Percentiles rank a stretch among this genome's conserved stretches.
Evolutionary conservation across 2,888 invertebrate genomes (phyloP).

Genomic region (Hypselothyrea guttata): DNA sequence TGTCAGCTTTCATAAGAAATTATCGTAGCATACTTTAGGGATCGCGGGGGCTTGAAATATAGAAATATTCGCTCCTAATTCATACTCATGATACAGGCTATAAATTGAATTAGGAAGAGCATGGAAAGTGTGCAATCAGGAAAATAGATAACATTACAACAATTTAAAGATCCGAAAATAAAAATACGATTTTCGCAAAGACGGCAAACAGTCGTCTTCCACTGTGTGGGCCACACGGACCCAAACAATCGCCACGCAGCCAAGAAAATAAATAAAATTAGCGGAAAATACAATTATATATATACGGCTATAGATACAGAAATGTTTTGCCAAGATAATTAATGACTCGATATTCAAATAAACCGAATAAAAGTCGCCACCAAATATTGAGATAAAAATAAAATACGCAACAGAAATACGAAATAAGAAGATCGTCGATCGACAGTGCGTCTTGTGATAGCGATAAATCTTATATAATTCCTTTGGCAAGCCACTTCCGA

Average conservation of each 20-base stretch:
- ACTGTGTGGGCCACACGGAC: slow-evolving; percentile 48
- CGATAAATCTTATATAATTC: slow-evolving; percentile 66
- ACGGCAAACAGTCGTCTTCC: slow-evolving; percentile 58
- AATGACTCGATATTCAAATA: slow-evolving; percentile 46
- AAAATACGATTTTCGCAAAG: slow-evolving; percentile 64
- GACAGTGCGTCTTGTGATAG: slow-evolving; percentile 33
- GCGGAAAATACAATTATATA: slow-evolving; percentile 24
- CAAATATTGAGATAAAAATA: slow-evolving; percentile 27
- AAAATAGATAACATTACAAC: slow-evolving; percentile 34
- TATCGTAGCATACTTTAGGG: no score
- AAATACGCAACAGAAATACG: slow-evolving; percentile 4
- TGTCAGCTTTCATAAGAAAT: no score
- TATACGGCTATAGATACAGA: slow-evolving; percentile 12
- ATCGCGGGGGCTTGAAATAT: no score
- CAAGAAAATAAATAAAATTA: slow-evolving; percentile 32
- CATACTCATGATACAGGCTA: no score
- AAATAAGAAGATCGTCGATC: slow-evolving; percentile 11
- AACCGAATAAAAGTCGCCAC: slow-evolving; percentile 21
- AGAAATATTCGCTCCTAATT: no score
- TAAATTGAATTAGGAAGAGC: slow-evolving; percentile 9
- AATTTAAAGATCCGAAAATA: slow-evolving; percentile 37
- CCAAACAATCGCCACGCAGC: slow-evolving; percentile 40
- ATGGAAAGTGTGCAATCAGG: slow-evolving; percentile 34
- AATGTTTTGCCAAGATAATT: slow-evolving; percentile 30
- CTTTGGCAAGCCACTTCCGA: slow-evolving; percentile 17